These are phyloP conservation scores for Ptychadena robeensis DNA, from an alignment of 2,797 vertebrate species.

Conservation along the genomic window DNA sequence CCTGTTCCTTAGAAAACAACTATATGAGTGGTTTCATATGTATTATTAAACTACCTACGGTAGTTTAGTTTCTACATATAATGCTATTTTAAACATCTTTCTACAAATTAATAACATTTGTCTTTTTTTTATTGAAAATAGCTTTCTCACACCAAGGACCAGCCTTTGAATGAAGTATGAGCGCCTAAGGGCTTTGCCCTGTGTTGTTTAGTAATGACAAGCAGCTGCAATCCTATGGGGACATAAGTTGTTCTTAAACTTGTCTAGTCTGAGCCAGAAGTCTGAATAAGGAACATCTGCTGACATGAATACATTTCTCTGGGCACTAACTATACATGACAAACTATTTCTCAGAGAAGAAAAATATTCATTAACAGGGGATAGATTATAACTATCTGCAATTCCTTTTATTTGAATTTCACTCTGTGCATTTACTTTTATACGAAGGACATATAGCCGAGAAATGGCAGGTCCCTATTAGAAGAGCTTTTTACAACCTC, in stretches of 20 bases:
- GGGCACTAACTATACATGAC: neutral
- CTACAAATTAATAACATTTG: slow-evolving; percentile 28
- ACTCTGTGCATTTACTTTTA: neutral
- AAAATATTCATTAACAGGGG: neutral
- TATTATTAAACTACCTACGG: no score
- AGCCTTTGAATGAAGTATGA: slow-evolving; percentile 39
- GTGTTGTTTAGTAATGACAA: slow-evolving; percentile 46
- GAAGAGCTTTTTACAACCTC: no score
- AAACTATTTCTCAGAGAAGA: neutral
- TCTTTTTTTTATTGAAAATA: slow-evolving; percentile 3
- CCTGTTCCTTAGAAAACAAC: no score
- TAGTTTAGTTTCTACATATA: no score
- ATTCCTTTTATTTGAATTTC: neutral
- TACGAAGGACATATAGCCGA: no score
- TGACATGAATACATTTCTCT: slow-evolving; percentile 1
- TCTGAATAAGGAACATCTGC: slow-evolving; percentile 36
- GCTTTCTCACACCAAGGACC: slow-evolving; percentile 45
- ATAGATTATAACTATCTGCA: neutral
- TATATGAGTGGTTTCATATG: no score
- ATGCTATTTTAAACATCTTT: slow-evolving; percentile 36
- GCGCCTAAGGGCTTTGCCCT: slow-evolving; percentile 24
- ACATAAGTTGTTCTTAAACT: neutral
- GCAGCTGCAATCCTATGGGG: slow-evolving; percentile 35
- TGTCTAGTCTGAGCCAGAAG: slow-evolving; percentile 29
- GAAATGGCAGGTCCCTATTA: no score